phyloP scores from a whole-genome alignment of 2,113 vertebrate genomes.

The Myotis lucifugus region DNA sequence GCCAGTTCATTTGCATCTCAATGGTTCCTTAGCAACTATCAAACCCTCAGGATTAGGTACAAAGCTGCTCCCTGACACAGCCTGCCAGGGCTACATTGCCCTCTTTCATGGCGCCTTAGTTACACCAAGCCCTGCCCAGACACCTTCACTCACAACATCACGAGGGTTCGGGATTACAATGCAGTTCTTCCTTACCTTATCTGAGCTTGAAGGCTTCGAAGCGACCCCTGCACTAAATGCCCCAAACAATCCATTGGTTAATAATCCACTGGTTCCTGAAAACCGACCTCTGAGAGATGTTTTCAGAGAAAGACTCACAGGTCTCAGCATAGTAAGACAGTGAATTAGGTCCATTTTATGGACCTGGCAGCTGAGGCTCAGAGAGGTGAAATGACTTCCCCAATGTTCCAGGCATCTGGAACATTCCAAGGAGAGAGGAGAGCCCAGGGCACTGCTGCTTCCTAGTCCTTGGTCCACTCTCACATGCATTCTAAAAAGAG shows the following conservation, averaged over 20 bases:
- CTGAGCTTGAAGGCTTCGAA: background rate
- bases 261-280: background rate
- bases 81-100: background rate
- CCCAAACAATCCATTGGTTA: background rate
- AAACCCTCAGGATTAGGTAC: conserved; percentile 55
- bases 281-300: background rate
- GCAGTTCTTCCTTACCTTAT: background rate
- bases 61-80: conserved; percentile 63
- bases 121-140: conserved; percentile 35
- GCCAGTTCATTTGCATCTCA: conserved; percentile 79
- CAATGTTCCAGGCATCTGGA: background rate
- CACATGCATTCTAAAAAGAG: background rate
- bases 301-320: background rate
- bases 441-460: background rate
- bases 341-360: background rate
- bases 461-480: no score
- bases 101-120: background rate
- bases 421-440: rapidly evolving
- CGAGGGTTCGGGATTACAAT: background rate
- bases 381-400: background rate
- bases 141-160: background rate
- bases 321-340: background rate
- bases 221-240: background rate
- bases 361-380: background rate
- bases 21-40: conserved; percentile 79